Conservation (phyloP, 2,797 vertebrate genomes). For the Myripristis jacobus region DNA sequence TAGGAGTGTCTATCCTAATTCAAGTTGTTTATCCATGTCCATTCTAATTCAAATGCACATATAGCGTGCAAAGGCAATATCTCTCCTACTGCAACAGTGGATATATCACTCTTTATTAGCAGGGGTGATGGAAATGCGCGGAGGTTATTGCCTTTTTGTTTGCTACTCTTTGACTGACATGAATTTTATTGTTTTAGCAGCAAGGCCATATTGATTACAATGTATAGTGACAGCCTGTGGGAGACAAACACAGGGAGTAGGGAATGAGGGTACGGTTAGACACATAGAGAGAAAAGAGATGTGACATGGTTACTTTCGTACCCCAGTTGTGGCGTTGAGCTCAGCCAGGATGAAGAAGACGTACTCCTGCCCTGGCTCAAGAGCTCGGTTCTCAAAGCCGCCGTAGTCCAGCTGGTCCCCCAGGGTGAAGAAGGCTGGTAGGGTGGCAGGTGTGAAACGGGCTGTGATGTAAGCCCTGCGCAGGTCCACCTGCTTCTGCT, state of each 20-base stretch:
- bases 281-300: slow-evolving; percentile 25
- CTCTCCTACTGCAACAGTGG: slow-evolving; percentile 41
- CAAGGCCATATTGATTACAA: slow-evolving; percentile 61
- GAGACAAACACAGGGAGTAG: slow-evolving; percentile 18
- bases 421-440: slow-evolving; percentile 91
- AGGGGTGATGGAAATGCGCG: slow-evolving; percentile 45
- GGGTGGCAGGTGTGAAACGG: slow-evolving; percentile 88
- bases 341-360: slow-evolving; percentile 95
- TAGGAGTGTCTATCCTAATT: slow-evolving; percentile 47
- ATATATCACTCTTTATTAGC: slow-evolving; percentile 69
- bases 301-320: slow-evolving; percentile 69
- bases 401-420: slow-evolving; percentile 96
- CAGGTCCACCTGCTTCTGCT: slow-evolving; percentile 91
- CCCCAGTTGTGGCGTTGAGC: slow-evolving; percentile 91
- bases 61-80: slow-evolving; percentile 50
- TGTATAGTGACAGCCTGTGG: slow-evolving; percentile 68
- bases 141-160: slow-evolving; percentile 73
- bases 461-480: slow-evolving; percentile 94
- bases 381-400: slow-evolving; percentile 93
- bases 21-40: slow-evolving; percentile 52
- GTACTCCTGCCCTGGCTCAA: slow-evolving; percentile 94
- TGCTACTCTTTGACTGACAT: slow-evolving; percentile 69
- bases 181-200: slow-evolving; percentile 73
- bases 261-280: slow-evolving; percentile 22
- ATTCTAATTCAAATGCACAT: slow-evolving; percentile 50